Conservation (phyloP, 2,797 vertebrate species). For the Xiphorhynchus erythropygius region DNA sequence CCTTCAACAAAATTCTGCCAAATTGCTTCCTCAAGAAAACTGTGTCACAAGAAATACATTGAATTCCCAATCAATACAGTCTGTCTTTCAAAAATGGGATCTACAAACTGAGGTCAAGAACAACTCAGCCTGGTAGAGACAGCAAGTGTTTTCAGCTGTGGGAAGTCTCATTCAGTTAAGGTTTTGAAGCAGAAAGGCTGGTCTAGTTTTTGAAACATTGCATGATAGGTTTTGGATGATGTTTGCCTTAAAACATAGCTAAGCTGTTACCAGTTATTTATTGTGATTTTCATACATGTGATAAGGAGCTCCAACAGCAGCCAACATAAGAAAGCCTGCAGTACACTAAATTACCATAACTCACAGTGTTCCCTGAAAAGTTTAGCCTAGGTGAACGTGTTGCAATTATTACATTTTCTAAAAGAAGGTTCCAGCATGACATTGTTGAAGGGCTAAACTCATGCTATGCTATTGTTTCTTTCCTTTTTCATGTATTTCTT, state of each 20-base stretch:
- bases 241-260: slow-evolving; percentile 76
- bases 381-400: slow-evolving; percentile 73
- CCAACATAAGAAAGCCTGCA: slow-evolving; percentile 59
- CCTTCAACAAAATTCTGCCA: slow-evolving; percentile 26
- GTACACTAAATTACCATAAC: slow-evolving; percentile 73
- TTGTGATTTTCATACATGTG: slow-evolving; percentile 75
- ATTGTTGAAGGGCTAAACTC: slow-evolving; percentile 75
- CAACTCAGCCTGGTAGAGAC: slow-evolving; percentile 68
- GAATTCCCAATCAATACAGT: slow-evolving; percentile 37
- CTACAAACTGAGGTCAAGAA: slow-evolving; percentile 65
- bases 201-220: slow-evolving; percentile 69
- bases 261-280: slow-evolving; percentile 78
- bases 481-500: slow-evolving; percentile 79
- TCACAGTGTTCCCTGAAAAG: slow-evolving; percentile 72
- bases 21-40: slow-evolving; percentile 16
- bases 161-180: slow-evolving; percentile 67
- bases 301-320: slow-evolving; percentile 71
- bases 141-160: slow-evolving; percentile 74
- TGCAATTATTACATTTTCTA: slow-evolving; percentile 71
- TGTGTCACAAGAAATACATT: slow-evolving; percentile 15
- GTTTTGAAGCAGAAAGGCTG: slow-evolving; percentile 64
- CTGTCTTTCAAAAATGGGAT: slow-evolving; percentile 37
- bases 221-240: slow-evolving; percentile 68
- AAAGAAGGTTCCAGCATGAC: slow-evolving; percentile 67
- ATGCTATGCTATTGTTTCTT: slow-evolving; percentile 78